These are phyloP conservation scores for Platorchestia sp. DNA, from an alignment of 1,140 invertebrate genomes.

Conservation along the genomic window DNA sequence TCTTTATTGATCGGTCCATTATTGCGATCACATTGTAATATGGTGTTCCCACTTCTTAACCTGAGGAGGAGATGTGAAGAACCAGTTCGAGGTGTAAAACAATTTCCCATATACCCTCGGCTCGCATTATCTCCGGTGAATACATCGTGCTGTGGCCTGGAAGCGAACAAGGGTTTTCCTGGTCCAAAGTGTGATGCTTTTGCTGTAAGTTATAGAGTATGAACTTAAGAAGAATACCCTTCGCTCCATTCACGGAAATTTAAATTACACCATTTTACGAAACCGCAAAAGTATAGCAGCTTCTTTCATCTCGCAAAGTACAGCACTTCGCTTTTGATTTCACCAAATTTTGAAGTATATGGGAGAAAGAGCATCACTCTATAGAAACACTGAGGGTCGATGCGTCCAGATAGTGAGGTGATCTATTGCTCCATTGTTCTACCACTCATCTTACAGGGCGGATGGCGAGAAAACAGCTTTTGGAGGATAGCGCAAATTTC, in stretches of 20 bases:
- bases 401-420: slow-evolving; percentile 16
- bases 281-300: too few species aligned
- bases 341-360: not conserved
- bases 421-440: slow-evolving; percentile 35
- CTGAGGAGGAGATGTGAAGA: too few species aligned
- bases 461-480: not conserved
- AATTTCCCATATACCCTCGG: too few species aligned
- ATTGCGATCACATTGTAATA: too few species aligned
- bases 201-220: too few species aligned
- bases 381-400: slow-evolving; percentile 20
- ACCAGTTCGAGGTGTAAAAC: too few species aligned
- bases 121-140: too few species aligned
- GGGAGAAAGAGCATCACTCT: not conserved
- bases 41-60: too few species aligned
- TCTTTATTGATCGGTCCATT: too few species aligned
- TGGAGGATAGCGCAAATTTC: not conserved
- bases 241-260: not conserved
- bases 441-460: not conserved
- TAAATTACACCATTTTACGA: not conserved
- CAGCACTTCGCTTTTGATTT: not conserved
- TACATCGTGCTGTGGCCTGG: too few species aligned
- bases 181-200: too few species aligned
- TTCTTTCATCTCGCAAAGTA: not conserved
- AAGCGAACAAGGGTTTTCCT: too few species aligned
- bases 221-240: not conserved